Base-by-base conservation (phyloP, 2,797 vertebrate species). In the Aulostomus chinensis region DNA sequence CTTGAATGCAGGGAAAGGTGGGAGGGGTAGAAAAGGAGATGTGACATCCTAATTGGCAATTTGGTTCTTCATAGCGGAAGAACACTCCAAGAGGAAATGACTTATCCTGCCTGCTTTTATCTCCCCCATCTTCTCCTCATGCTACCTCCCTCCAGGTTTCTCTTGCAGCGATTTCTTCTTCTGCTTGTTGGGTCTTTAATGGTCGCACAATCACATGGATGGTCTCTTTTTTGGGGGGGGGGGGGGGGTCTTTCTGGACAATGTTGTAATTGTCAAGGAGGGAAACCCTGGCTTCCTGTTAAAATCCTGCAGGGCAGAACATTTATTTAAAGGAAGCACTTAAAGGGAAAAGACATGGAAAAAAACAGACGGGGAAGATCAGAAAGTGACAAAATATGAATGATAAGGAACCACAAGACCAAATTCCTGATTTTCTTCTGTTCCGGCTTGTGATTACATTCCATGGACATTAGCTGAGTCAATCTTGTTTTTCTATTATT, bases 301-400 rank as follows among this genome's bases (percentile, higher is more conserved):
- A 82, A 85, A 87, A 83, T 68, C 76, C 80, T 55, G 63, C 79
- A 45, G 41, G 77, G 75, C 81, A 84, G 70, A 87, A 84, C 77
- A 78, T 87, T 88, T 86, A 88, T 85, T 86, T 80, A 84, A n/a
- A 72, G 79, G 76, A 86, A 83, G 76, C 49, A 46, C 64, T 70
- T 46, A 29, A 32, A 52, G 13, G 15, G 39, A 54, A 57, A 48
- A 69, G 71, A 68, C 55, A 39, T 17, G 39, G 53, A 31, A 60
- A 72, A 57, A 31, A 33, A 60, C 21, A 30, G 41, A 58, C 7
- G 1, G 15, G 13, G 70, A n/a, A n/a, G n/a, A n/a, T 18, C 24
- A 29, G 28, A 20, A 45, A 34, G 5, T n/a, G n/a, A n/a, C n/a
- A n/a, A n/a, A n/a, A n/a, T n/a, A n/a, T n/a, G n/a, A n/a, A n/a